These are phyloP conservation scores for Thymelicus sylvestris DNA, from an alignment of 2,888 invertebrate species.

Conservation along the genomic window DNA sequence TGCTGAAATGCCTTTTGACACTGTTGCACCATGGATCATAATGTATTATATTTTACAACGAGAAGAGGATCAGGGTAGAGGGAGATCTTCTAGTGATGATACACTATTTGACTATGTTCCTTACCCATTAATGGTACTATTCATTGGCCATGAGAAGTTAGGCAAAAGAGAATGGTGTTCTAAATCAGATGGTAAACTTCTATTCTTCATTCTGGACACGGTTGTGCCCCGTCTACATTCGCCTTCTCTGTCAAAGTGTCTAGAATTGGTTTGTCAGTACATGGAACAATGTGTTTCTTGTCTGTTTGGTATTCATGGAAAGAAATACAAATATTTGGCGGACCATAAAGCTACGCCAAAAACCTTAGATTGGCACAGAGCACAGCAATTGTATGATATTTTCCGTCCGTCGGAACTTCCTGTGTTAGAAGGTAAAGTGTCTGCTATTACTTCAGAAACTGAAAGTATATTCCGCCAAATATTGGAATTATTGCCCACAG, in stretches of 20 bases:
- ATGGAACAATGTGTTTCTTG: conserved; percentile 94
- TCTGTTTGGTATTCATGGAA: conserved; percentile 91
- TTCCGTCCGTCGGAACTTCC: conserved; percentile 92
- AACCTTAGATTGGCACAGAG: conserved; percentile 89
- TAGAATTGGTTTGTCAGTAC: conserved; percentile 89
- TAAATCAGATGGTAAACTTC: conserved; percentile 89
- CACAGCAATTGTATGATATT: conserved; percentile 91
- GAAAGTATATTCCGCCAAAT: conserved; percentile 90
- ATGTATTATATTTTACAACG: conserved; percentile 91
- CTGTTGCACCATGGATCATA: conserved; percentile 92
- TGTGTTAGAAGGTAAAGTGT: conserved; percentile 90
- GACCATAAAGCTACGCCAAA: conserved; percentile 91
- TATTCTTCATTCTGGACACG: conserved; percentile 91
- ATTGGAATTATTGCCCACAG: conserved; percentile 87
- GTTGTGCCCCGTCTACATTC: conserved; percentile 88
- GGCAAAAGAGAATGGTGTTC: conserved; percentile 92
- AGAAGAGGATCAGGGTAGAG: conserved; percentile 88
- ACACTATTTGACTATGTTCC: conserved; percentile 86
- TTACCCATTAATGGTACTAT: conserved; percentile 90
- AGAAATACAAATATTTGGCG: conserved; percentile 86
- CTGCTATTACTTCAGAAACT: conserved; percentile 93
- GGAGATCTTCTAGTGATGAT: conserved; percentile 57
- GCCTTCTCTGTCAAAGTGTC: conserved; percentile 85
- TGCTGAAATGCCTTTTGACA: conserved; percentile 87
- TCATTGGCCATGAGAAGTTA: conserved; percentile 93